A percentile compares a stretch with the other conserved stretches of the same genome.
These are phyloP conservation scores for Zeus faber DNA, from an alignment of 2,113 vertebrate genomes.

Conservation along the genomic window DNA sequence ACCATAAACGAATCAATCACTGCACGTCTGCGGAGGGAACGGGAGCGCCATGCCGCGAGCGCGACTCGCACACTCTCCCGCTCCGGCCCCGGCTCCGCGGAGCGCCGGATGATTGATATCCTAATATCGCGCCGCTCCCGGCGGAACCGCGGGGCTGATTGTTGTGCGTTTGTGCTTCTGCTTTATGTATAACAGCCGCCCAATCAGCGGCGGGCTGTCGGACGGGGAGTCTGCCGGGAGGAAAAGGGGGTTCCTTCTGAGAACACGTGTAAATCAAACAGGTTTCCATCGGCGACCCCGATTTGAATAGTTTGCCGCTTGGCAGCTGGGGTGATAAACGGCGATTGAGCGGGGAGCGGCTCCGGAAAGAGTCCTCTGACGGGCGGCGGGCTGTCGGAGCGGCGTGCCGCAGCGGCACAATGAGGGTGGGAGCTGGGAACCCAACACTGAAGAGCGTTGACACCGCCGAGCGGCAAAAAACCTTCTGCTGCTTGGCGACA, in stretches of 20 bases:
- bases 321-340: conserved; percentile 29
- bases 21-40: conserved; percentile 18
- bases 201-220: conserved; percentile 53
- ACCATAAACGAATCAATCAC: conserved; percentile 60
- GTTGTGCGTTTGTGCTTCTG: conserved; percentile 40
- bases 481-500: no score
- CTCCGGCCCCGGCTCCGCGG: conserved; percentile 18
- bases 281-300: conserved; percentile 39
- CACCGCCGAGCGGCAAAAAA: no score
- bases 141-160: conserved; percentile 35
- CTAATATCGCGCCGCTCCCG: conserved; percentile 52
- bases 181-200: conserved; percentile 48
- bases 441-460: no score
- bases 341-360: conserved; percentile 4
- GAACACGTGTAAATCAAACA: conserved; percentile 57
- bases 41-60: conserved; percentile 20
- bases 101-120: conserved; percentile 55
- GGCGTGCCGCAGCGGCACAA: neutral
- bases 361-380: conserved; percentile 19
- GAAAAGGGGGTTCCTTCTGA: conserved; percentile 38
- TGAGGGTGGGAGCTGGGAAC: no score
- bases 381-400: neutral
- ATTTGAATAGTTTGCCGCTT: conserved; percentile 37
- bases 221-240: conserved; percentile 25
- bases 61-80: conserved; percentile 9